A percentile compares a stretch with the other conserved stretches of the same genome.
Conservation (phyloP, 2,113 vertebrate species). For the Engystomops pustulosus region DNA sequence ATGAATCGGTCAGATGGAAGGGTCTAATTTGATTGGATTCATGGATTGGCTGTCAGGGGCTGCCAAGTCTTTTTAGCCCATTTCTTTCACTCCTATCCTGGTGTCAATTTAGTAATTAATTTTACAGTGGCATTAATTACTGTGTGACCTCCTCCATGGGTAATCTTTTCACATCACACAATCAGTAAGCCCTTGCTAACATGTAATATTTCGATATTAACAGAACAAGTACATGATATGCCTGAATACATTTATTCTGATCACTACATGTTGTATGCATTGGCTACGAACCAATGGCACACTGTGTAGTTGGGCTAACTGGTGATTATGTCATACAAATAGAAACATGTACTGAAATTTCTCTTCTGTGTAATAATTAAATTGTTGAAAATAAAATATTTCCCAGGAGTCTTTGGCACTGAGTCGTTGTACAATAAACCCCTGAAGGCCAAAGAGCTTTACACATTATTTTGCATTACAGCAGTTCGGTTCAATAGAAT, state of each 20-base stretch:
- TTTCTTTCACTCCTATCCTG: slow-evolving; percentile 46
- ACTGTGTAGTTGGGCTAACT: background rate
- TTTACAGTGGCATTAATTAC: slow-evolving; percentile 44
- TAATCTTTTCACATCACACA: background rate
- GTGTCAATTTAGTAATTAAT: slow-evolving; percentile 44
- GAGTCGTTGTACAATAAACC: background rate
- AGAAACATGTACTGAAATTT: too few relatives aligned
- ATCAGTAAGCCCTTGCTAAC: slow-evolving; percentile 2
- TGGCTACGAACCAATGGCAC: background rate
- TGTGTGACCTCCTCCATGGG: slow-evolving; percentile 35
- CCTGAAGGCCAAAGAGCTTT: background rate
- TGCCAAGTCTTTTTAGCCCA: slow-evolving; percentile 58
- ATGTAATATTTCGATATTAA: background rate
- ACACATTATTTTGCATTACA: background rate
- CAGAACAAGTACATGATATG: background rate
- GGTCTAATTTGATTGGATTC: slow-evolving; percentile 52
- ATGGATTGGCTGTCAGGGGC: slow-evolving; percentile 57
- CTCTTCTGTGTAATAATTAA: too few relatives aligned
- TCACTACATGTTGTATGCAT: background rate
- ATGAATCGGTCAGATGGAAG: slow-evolving; percentile 42
- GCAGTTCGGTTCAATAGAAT: background rate
- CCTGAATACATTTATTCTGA: background rate
- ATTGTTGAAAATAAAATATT: background rate
- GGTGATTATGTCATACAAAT: background rate
- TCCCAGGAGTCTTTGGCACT: background rate